These are phyloP conservation scores for Orthonyx spaldingii DNA, from an alignment of 2,113 vertebrate species.

Conservation along the genomic window DNA sequence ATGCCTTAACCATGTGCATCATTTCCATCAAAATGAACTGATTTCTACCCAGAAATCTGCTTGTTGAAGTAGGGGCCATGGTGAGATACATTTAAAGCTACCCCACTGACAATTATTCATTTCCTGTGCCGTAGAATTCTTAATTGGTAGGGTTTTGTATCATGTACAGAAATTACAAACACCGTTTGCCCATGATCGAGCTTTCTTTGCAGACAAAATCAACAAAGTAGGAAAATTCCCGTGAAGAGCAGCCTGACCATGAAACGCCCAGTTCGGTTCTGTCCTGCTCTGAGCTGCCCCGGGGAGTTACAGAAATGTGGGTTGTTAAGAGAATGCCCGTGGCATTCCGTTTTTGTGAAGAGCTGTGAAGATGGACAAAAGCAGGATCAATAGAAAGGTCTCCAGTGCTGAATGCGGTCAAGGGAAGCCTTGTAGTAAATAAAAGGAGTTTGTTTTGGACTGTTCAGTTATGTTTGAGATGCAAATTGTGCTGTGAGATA, in stretches of 20 bases:
- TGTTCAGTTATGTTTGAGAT: neutral
- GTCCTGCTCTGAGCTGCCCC: neutral
- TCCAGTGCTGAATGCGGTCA: neutral
- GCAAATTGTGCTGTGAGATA: neutral
- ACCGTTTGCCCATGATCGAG: neutral
- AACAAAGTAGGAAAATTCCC: neutral
- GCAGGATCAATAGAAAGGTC: neutral
- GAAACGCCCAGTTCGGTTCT: neutral
- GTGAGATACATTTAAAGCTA: neutral
- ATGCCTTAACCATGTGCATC: neutral
- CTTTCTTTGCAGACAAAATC: neutral
- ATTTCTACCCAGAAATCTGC: neutral
- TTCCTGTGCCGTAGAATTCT: neutral
- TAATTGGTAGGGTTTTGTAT: neutral
- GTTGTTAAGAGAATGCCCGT: neutral
- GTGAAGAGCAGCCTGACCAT: neutral
- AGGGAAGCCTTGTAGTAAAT: neutral
- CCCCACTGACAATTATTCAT: neutral
- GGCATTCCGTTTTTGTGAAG: neutral
- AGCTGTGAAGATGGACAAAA: neutral
- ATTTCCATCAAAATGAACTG: neutral
- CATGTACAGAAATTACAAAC: neutral
- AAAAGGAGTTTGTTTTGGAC: neutral
- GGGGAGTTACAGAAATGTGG: rapidly evolving
- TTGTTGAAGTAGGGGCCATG: neutral